Conservation (phyloP, 1,140 invertebrate genomes). For the Zaprionus kolodkinae region DNA sequence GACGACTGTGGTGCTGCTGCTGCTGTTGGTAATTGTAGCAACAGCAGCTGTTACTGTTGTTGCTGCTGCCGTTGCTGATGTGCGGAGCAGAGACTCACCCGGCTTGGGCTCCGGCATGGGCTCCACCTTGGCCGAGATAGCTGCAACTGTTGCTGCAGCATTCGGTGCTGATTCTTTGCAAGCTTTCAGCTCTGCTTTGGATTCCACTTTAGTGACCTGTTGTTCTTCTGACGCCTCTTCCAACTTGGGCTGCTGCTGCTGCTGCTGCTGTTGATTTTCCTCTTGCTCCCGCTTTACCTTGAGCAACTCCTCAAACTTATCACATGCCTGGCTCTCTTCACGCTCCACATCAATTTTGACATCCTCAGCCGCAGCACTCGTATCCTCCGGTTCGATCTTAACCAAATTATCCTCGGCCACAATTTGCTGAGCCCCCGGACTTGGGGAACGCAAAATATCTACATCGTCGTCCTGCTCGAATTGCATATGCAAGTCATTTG, state of each 20-base stretch:
- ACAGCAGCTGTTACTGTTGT: background rate
- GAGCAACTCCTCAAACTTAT: slow-evolving; percentile 74
- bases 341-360: slow-evolving; percentile 83
- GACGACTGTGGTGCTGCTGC: background rate
- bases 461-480: slow-evolving; percentile 80
- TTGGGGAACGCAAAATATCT: slow-evolving; percentile 78
- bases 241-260: slow-evolving; percentile 16
- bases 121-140: slow-evolving; percentile 31
- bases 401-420: slow-evolving; percentile 81
- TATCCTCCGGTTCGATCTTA: slow-evolving; percentile 78
- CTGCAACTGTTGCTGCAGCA: background rate
- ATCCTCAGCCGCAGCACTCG: slow-evolving; percentile 69
- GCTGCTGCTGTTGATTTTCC: slow-evolving; percentile 72
- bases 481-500: slow-evolving; percentile 32
- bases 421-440: slow-evolving; percentile 79
- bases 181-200: slow-evolving; percentile 38
- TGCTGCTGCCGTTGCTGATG: slow-evolving; percentile 34
- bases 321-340: slow-evolving; percentile 76
- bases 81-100: slow-evolving; percentile 63
- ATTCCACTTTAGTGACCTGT: slow-evolving; percentile 22
- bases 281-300: slow-evolving; percentile 69
- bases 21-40: background rate
- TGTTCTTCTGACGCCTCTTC: slow-evolving; percentile 11
- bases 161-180: background rate
- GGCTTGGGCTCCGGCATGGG: slow-evolving; percentile 59